These are phyloP conservation scores for Ophiodon elongatus DNA, from an alignment of 2,113 vertebrate species.

Conservation along the genomic window DNA sequence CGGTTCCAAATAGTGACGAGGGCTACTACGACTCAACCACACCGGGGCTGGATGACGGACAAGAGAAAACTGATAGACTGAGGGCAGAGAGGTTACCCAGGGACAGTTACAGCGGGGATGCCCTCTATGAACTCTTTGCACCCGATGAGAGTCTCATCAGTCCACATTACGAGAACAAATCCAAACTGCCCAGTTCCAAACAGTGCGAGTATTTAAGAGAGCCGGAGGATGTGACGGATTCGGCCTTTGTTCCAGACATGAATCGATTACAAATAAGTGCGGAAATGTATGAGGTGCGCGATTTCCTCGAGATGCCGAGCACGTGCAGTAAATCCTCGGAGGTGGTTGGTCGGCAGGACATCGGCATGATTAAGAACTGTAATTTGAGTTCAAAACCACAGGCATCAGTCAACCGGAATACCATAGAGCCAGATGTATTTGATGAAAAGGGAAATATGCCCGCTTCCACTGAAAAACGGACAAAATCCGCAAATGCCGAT, in stretches of 20 bases:
- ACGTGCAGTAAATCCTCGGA: constrained; percentile 76
- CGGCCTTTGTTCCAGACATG: constrained; percentile 81
- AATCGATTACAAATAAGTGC: constrained; percentile 87
- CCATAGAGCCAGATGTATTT: constrained; percentile 56
- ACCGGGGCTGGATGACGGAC: constrained; percentile 91
- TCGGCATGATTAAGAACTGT: constrained; percentile 63
- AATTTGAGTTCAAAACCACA: constrained; percentile 66
- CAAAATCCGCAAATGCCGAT: constrained; percentile 57
- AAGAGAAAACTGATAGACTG: constrained; percentile 84
- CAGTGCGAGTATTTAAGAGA: constrained; percentile 86
- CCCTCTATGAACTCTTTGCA: constrained; percentile 96
- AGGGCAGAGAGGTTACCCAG: constrained; percentile 89
- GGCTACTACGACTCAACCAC: constrained; percentile 97
- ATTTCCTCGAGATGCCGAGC: constrained; percentile 87
- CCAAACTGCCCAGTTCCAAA: constrained; percentile 79
- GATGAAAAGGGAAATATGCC: constrained; percentile 55
- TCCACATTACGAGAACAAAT: constrained; percentile 86
- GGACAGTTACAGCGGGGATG: constrained; percentile 97
- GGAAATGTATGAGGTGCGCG: constrained; percentile 86
- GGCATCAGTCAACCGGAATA: constrained; percentile 68
- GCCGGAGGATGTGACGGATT: constrained; percentile 56
- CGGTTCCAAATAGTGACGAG: constrained; percentile 95
- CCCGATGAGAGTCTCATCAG: constrained; percentile 91
- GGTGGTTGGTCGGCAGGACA: constrained; percentile 65
- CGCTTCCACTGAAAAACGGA: constrained; percentile 50